Evolutionary conservation across 1,140 invertebrate genomes (phyloP).

Genomic region (Drosophila lowei): DNA sequence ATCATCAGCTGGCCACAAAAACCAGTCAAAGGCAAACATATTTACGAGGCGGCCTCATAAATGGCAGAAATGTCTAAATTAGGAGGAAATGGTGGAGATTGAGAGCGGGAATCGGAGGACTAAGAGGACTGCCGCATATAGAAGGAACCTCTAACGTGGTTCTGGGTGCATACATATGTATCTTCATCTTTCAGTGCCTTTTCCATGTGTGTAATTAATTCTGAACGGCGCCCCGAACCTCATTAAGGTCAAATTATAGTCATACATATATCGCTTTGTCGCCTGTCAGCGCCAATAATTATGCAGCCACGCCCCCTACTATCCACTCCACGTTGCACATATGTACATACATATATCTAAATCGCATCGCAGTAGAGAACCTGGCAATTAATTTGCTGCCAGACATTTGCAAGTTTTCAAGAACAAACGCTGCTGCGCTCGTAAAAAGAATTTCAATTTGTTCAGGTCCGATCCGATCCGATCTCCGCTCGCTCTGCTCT

Average conservation of each 20-base stretch:
- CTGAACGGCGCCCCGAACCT: constrained; percentile 45
- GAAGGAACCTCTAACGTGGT: constrained; percentile 13
- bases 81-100: constrained; percentile 6
- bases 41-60: constrained; percentile 38
- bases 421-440: constrained; percentile 42
- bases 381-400: constrained; percentile 46
- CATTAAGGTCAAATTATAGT: constrained; percentile 77
- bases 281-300: constrained; percentile 67
- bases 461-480: constrained; percentile 18
- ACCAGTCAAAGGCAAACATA: constrained; percentile 32
- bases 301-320: constrained; percentile 46
- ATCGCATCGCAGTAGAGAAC: constrained; percentile 2
- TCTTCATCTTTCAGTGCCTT: too few species aligned
- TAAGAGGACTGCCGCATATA: constrained; percentile 14
- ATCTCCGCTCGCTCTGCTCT: constrained; percentile 22
- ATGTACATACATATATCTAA: neutral
- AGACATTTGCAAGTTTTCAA: constrained; percentile 70
- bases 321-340: neutral
- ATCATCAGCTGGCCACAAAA: constrained; percentile 52
- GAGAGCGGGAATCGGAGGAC: too few species aligned
- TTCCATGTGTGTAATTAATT: constrained; percentile 54
- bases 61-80: constrained; percentile 56
- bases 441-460: constrained; percentile 4
- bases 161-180: too few species aligned
- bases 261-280: constrained; percentile 52